A percentile compares a stretch with the other conserved stretches of the same genome.
Conservation (phyloP, 1,140 invertebrate species). For the Caenorhabditis tropicalis region DNA sequence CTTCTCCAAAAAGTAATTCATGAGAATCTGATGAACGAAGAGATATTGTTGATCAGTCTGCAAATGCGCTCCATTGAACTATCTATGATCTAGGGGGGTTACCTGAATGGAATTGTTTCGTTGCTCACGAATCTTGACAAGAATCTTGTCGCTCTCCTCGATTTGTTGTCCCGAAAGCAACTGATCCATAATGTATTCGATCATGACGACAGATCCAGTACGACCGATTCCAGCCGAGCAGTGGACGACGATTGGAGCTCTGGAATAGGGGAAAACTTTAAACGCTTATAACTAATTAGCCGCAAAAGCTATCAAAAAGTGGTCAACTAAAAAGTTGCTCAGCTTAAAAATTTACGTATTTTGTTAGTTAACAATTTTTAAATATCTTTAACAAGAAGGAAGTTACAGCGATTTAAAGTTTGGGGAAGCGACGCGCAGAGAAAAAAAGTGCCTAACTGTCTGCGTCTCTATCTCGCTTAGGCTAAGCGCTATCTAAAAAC, state of each 20-base stretch:
- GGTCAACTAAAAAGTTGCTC: too few species aligned
- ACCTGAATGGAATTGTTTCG: conserved; percentile 39
- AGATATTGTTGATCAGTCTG: conserved; percentile 43
- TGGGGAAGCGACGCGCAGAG: too few species aligned
- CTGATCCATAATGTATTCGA: conserved; percentile 52
- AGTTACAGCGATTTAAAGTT: too few species aligned
- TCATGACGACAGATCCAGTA: conserved; percentile 77
- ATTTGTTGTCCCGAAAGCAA: neutral
- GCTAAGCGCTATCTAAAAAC: too few species aligned
- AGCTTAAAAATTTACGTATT: too few species aligned
- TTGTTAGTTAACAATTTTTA: too few species aligned
- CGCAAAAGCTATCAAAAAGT: too few species aligned
- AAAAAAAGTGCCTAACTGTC: too few species aligned
- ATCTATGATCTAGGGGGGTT: neutral
- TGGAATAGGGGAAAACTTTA: neutral
- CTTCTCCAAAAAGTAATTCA: conserved; percentile 49
- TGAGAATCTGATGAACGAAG: conserved; percentile 40
- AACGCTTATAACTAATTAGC: too few species aligned
- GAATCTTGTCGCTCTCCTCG: conserved; percentile 36
- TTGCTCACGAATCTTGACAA: conserved; percentile 40
- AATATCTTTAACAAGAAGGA: too few species aligned
- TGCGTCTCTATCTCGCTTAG: too few species aligned
- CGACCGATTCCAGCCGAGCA: conserved; percentile 95
- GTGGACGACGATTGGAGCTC: conserved; percentile 86
- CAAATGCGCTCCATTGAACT: neutral